Percentiles rank a stretch among this genome's conserved stretches.
Conservation (phyloP, 2,888 invertebrate genomes). For the Chaitophorus viminalis region DNA sequence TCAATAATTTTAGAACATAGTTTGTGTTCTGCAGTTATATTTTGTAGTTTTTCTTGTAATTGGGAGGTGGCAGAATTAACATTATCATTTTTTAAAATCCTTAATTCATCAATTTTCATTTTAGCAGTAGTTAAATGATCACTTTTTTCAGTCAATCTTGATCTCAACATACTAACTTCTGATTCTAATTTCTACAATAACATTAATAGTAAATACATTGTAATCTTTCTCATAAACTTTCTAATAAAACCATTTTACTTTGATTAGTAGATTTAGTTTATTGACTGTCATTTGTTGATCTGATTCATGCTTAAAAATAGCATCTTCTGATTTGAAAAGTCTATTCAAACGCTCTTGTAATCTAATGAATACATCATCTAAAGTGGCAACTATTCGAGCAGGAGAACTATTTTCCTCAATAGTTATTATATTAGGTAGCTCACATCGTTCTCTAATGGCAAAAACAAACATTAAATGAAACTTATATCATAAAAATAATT, state of each 20-base stretch:
- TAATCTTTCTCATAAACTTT: neutral
- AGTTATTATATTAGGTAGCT: constrained; percentile 39
- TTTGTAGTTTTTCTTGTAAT: constrained; percentile 33
- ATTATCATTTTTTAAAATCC: constrained; percentile 42
- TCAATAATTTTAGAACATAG: constrained; percentile 22
- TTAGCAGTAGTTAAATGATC: constrained; percentile 52
- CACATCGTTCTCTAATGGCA: constrained; percentile 42
- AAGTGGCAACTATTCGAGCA: constrained; percentile 50
- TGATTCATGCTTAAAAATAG: constrained; percentile 61
- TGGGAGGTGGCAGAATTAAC: constrained; percentile 40
- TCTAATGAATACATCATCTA: constrained; percentile 56
- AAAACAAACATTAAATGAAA: neutral
- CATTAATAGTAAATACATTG: neutral
- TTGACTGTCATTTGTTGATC: constrained; percentile 59
- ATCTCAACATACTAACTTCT: constrained; percentile 49
- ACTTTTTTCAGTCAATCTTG: constrained; percentile 41
- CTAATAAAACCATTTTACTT: constrained; percentile 23
- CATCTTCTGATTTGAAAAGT: constrained; percentile 63
- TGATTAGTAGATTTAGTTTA: constrained; percentile 50
- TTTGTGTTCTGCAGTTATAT: constrained; percentile 15
- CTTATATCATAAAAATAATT: neutral
- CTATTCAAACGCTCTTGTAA: constrained; percentile 60
- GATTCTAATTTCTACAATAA: constrained; percentile 45
- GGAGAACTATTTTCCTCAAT: constrained; percentile 56
- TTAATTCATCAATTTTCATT: constrained; percentile 58